These are phyloP conservation scores for Spongilla lacustris DNA, from an alignment of 37 sponge, comb jelly and placozoan species.

Conservation along the genomic window DNA sequence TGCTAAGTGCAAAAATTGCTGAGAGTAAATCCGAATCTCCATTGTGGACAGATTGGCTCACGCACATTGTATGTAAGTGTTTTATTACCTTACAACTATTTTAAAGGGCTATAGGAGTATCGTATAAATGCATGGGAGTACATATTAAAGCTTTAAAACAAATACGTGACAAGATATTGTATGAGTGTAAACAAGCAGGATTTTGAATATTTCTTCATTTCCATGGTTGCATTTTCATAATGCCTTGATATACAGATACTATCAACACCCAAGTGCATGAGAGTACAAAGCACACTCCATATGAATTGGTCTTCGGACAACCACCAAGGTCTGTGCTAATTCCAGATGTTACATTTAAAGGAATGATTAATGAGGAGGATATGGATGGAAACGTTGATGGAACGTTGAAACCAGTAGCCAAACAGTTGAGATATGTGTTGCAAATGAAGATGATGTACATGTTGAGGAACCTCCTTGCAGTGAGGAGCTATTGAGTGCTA, in stretches of 20 bases:
- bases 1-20: conserved; percentile 26
- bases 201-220: background rate
- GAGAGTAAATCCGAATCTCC: conserved; percentile 3
- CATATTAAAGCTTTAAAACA: background rate
- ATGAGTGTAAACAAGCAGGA: background rate
- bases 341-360: conserved; percentile 35
- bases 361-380: conserved; percentile 40
- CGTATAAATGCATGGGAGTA: background rate
- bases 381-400: conserved; percentile 8
- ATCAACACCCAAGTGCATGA: conserved; percentile 40
- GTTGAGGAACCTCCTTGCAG: background rate
- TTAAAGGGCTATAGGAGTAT: background rate
- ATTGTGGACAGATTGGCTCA: conserved; percentile 17
- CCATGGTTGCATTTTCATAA: conserved; percentile 19
- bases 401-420: background rate
- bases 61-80: conserved; percentile 43
- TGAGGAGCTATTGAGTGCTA: background rate
- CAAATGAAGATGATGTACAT: background rate
- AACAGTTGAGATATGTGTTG: background rate
- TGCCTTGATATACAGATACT: background rate
- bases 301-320: conserved; percentile 56
- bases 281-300: conserved; percentile 40
- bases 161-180: background rate
- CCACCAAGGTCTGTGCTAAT: conserved; percentile 31
- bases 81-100: background rate